Conservation (phyloP, 1,140 invertebrate genomes). For the Drosophila sproati region DNA sequence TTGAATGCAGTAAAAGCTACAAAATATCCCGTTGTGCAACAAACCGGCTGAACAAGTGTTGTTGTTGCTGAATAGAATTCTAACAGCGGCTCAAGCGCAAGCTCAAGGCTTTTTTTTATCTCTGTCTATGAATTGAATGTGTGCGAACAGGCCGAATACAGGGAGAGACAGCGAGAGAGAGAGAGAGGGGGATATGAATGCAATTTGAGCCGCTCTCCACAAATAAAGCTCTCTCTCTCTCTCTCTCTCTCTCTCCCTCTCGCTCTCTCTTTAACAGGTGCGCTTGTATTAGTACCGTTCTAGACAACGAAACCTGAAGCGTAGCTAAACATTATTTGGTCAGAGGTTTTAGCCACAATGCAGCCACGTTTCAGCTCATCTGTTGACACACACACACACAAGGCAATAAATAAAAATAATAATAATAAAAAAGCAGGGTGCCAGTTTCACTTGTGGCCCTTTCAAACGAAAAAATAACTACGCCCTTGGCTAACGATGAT, state of each 20-base stretch:
- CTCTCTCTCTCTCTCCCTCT: conserved; percentile 34
- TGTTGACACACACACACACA: conserved; percentile 22
- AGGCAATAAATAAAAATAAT: background rate
- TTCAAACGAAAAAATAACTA: conserved; percentile 41
- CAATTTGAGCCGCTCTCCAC: conserved; percentile 66
- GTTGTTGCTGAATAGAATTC: conserved; percentile 49
- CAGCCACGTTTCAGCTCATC: conserved; percentile 65
- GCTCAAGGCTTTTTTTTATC: conserved; percentile 39
- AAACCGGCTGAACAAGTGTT: conserved; percentile 77
- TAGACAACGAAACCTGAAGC: conserved; percentile 79
- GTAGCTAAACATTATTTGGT: conserved; percentile 73
- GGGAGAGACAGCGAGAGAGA: conserved; percentile 25
- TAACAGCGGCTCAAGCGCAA: conserved; percentile 74
- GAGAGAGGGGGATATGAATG: conserved; percentile 39
- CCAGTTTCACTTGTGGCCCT: conserved; percentile 45
- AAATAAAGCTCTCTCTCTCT: conserved; percentile 29
- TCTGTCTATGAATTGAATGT: conserved; percentile 31
- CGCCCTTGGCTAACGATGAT: conserved; percentile 60
- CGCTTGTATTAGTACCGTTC: conserved; percentile 73
- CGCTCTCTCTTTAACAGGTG: conserved; percentile 36
- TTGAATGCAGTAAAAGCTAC: conserved; percentile 45
- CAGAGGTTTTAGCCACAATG: conserved; percentile 63
- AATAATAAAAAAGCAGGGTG: conserved; percentile 8
- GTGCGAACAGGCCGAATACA: conserved; percentile 1
- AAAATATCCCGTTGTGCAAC: conserved; percentile 78